phyloP scores from a whole-genome alignment of 2,113 vertebrate genomes.

The Corythaeola cristata region DNA sequence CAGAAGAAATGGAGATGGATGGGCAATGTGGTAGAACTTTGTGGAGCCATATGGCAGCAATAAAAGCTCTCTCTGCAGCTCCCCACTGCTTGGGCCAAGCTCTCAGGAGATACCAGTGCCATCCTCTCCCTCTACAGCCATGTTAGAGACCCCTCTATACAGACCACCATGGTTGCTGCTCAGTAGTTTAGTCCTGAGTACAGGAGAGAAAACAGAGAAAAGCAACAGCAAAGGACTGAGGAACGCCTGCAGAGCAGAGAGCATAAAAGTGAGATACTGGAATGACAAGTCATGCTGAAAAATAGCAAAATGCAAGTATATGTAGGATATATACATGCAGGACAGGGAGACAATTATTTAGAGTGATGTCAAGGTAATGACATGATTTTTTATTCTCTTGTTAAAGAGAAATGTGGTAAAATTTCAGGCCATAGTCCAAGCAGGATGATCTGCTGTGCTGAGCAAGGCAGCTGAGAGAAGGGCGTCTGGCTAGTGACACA shows the following conservation, averaged over 20 bases:
- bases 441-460: not conserved
- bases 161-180: not conserved
- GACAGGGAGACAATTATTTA: not conserved
- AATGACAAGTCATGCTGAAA: not conserved
- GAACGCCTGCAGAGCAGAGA: not conserved
- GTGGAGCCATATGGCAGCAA: not conserved
- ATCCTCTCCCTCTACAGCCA: not conserved
- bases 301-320: not conserved
- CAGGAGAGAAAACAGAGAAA: not conserved
- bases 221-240: not conserved
- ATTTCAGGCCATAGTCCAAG: not conserved
- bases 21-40: not conserved
- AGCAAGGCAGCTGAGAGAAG: not conserved
- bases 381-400: not conserved
- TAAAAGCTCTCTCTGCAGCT: not conserved
- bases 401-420: not conserved
- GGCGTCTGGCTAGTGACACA: not conserved
- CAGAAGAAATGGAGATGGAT: not conserved
- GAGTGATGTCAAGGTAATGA: not conserved
- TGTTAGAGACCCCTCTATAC: not conserved
- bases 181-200: not conserved
- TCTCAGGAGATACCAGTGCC: not conserved
- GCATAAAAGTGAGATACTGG: not conserved
- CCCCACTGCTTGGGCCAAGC: not conserved
- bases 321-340: not conserved